Base-by-base conservation (phyloP, 2,113 vertebrate genomes). In the Monopterus albus region DNA sequence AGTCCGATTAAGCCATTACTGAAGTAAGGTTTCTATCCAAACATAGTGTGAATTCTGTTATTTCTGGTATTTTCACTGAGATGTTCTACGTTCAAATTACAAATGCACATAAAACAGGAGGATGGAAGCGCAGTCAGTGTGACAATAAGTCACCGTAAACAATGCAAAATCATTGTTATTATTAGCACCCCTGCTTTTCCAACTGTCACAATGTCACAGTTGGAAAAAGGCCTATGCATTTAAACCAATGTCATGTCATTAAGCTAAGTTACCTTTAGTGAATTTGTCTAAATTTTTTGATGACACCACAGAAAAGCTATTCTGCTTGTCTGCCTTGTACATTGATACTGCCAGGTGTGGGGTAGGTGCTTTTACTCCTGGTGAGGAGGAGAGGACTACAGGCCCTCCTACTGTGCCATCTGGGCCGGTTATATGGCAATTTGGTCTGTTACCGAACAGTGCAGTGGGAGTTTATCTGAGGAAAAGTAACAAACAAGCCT, bases 401-500 rank as follows among this genome's bases (percentile, higher is more conserved):
- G 43, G 29, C 4, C 29, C 55, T 50, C 77, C 59, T 31, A 28
- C 59, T 59, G 68, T 33, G 63, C 33, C 61, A 63, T 71, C 25
- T 70, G 73, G 38, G 39, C 59, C 51, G 45, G 52, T 66, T 68
- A 67, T 40, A 42, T 31, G 20, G 57, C 43, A 60, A n/a, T 51
- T 17, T 65, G 65, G 18, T 4, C 35, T 78, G 51, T 42, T 58
- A 66, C 25, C 40, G 65, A 81, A 73, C 62, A 65, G 70, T 43
- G 20, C 1, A n/a, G n/a, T n/a, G n/a, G 46, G 28, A 25, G 26
- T 63, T 77, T 65, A 71, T 46, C 72, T 43, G 64, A 6, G 49
- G 38, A 40, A 67, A 13, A n/a, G 21, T 17, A 15, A 20, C 25
- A 61, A 20, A 65, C 39, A 45, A 55, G 47, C 5, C 3, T 66